These are phyloP conservation scores for Probaryconus sp. DNA, from an alignment of 1,140 invertebrate species.

Conservation along the genomic window DNA sequence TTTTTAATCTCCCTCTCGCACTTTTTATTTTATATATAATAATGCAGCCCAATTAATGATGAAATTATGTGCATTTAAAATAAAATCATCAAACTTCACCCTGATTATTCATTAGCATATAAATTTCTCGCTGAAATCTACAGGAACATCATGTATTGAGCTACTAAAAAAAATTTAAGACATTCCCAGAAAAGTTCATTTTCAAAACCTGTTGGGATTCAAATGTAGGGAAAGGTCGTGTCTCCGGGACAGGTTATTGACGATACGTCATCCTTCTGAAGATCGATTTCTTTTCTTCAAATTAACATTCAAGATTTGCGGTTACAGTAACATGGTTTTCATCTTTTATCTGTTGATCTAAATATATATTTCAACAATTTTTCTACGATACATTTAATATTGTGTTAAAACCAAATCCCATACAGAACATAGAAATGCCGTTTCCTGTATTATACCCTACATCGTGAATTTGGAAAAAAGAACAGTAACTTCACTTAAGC, in stretches of 20 bases:
- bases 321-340: no score
- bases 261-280: not conserved
- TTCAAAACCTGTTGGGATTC: constrained; percentile 8
- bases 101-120: constrained; percentile 25
- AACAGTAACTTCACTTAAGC: not conserved
- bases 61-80: constrained; percentile 17
- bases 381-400: no score
- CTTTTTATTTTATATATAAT: constrained; percentile 20
- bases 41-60: constrained; percentile 16
- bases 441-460: no score
- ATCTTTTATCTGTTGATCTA: no score
- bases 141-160: constrained; percentile 14
- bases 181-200: not conserved
- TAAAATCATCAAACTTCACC: not conserved
- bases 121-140: no score
- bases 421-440: no score
- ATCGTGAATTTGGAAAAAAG: no score
- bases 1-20: constrained; percentile 29
- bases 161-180: constrained; percentile 1
- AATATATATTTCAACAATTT: no score
- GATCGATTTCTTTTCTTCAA: no score
- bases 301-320: no score
- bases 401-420: no score
- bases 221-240: constrained; percentile 26
- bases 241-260: constrained; percentile 20